Conservation (phyloP, 1,140 invertebrate species). For the Nasonia giraulti region DNA sequence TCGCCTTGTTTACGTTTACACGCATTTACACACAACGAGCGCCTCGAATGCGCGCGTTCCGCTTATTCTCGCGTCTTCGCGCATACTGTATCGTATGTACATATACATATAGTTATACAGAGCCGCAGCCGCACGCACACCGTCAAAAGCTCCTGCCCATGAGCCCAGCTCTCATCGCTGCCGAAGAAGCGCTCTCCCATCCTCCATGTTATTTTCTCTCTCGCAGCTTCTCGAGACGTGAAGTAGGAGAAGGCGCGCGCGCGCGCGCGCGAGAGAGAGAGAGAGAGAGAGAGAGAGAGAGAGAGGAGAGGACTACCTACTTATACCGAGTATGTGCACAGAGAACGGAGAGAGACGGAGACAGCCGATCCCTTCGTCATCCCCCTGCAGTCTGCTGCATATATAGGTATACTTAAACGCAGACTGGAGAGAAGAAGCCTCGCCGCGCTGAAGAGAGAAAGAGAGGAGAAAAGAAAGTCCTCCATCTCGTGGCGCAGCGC, state of each 20-base stretch:
- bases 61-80: background rate
- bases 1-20: conserved; percentile 30
- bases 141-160: too few relatives aligned
- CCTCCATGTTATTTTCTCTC: conserved; percentile 38
- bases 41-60: background rate
- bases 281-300: background rate
- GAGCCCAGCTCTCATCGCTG: too few relatives aligned
- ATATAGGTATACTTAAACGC: background rate
- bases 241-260: background rate
- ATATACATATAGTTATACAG: too few relatives aligned
- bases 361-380: background rate
- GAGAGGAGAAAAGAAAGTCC: conserved; percentile 6
- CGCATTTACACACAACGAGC: background rate
- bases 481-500: background rate
- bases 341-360: background rate
- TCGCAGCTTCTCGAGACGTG: conserved; percentile 2
- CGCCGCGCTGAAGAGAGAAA: background rate
- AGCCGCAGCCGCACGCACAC: too few relatives aligned
- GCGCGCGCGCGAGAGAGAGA: too few relatives aligned
- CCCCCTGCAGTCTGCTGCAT: background rate
- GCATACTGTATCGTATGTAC: too few relatives aligned
- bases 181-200: background rate
- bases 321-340: background rate
- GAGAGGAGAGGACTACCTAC: background rate
- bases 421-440: background rate